These are phyloP conservation scores for Choreutis nemorana DNA, from an alignment of 2,888 invertebrate genomes.

Conservation along the genomic window DNA sequence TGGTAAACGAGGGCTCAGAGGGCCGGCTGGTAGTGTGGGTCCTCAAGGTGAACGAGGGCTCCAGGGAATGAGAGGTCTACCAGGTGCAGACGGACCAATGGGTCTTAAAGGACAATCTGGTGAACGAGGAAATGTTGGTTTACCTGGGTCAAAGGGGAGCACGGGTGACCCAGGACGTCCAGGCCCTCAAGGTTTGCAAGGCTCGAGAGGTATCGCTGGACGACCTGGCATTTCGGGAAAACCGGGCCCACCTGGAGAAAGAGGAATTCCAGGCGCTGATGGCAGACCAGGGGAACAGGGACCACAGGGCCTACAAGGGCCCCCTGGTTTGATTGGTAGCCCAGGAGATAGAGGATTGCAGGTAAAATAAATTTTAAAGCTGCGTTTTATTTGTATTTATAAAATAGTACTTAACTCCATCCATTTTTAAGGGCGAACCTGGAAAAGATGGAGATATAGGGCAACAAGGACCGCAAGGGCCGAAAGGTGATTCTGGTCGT, in stretches of 20 bases:
- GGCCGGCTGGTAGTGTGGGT: slow-evolving; percentile 77
- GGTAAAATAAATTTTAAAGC: slow-evolving; percentile 40
- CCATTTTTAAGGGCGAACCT: slow-evolving; percentile 74
- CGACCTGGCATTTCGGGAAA: slow-evolving; percentile 76
- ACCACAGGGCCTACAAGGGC: slow-evolving; percentile 79
- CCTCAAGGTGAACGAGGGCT: slow-evolving; percentile 77
- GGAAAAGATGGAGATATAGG: slow-evolving; percentile 85
- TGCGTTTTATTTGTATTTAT: neutral
- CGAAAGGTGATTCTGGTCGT: slow-evolving; percentile 80
- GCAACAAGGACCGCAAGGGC: slow-evolving; percentile 76
- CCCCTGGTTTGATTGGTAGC: slow-evolving; percentile 78
- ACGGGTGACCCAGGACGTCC: slow-evolving; percentile 68
- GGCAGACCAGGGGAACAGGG: slow-evolving; percentile 88
- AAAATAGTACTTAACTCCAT: slow-evolving; percentile 8
- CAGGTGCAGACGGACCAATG: slow-evolving; percentile 78
- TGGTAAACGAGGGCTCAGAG: slow-evolving; percentile 80
- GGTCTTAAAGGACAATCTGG: slow-evolving; percentile 80
- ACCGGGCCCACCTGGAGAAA: slow-evolving; percentile 74
- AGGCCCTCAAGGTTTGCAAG: slow-evolving; percentile 73
- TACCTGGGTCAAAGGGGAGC: slow-evolving; percentile 67
- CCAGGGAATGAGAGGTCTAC: slow-evolving; percentile 72
- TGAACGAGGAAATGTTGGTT: slow-evolving; percentile 69
- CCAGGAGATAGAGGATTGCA: slow-evolving; percentile 81
- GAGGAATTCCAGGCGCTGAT: slow-evolving; percentile 82
- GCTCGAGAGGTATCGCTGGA: slow-evolving; percentile 71